Percentiles rank a stretch among this genome's conserved stretches.
These are phyloP conservation scores for Tipula helvola DNA, from an alignment of 2,888 invertebrate species.

Conservation along the genomic window DNA sequence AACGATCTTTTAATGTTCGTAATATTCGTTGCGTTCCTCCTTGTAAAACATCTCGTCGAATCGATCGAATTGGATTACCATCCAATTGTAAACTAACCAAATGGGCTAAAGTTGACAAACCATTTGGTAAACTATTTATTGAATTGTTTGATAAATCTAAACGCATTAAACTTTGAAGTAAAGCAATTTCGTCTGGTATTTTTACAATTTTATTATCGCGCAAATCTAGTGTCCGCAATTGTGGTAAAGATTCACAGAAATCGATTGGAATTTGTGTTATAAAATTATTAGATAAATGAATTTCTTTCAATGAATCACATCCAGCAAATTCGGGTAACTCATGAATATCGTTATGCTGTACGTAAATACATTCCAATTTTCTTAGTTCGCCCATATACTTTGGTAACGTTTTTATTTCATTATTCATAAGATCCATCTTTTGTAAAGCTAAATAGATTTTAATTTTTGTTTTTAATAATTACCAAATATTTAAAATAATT, in stretches of 20 bases:
- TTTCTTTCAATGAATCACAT: conserved; percentile 62
- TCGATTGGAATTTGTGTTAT: conserved; percentile 63
- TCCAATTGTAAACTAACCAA: conserved; percentile 72
- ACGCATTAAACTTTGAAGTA: conserved; percentile 61
- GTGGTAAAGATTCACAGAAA: conserved; percentile 57
- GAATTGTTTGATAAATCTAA: conserved; percentile 78
- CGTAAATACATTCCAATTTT: conserved; percentile 60
- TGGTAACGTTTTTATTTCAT: conserved; percentile 52
- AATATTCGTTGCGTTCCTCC: conserved; percentile 74
- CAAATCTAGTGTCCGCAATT: conserved; percentile 62
- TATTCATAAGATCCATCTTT: conserved; percentile 61
- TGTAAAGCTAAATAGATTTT: conserved; percentile 36
- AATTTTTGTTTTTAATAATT: not conserved
- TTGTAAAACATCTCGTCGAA: conserved; percentile 70
- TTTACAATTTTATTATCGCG: conserved; percentile 67
- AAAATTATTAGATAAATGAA: conserved; percentile 72
- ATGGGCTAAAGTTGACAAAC: conserved; percentile 57
- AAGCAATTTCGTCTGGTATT: conserved; percentile 66
- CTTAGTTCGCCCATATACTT: conserved; percentile 55
- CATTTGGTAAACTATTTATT: conserved; percentile 52
- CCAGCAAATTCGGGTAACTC: conserved; percentile 64
- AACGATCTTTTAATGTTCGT: conserved; percentile 57
- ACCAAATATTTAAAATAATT: not conserved
- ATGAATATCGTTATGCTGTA: conserved; percentile 70
- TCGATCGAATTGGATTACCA: conserved; percentile 72